A percentile compares a stretch with the other conserved stretches of the same genome.
Evolutionary conservation across 2,888 invertebrate genomes (phyloP).

Genomic region (Drosophila histrio): DNA sequence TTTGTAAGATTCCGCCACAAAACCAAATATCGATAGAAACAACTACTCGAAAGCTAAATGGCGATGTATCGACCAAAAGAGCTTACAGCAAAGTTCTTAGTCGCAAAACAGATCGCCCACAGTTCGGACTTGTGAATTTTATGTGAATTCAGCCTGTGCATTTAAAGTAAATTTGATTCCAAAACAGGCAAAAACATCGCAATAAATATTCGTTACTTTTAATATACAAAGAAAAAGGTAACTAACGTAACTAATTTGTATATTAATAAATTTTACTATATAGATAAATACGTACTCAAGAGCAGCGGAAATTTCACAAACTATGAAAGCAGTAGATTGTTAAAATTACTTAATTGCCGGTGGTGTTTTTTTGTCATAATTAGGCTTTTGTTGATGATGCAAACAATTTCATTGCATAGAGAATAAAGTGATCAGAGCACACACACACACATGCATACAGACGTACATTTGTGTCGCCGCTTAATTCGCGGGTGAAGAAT

Average conservation of each 20-base stretch:
- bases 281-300: not conserved
- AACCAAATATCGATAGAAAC: conserved; percentile 18
- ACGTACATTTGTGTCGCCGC: conserved; percentile 32
- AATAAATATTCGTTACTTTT: conserved; percentile 21
- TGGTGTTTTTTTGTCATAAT: conserved; percentile 13
- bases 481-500: conserved; percentile 43
- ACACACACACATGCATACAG: conserved; percentile 1
- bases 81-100: conserved; percentile 28
- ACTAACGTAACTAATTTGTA: conserved; percentile 7
- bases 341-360: conserved; percentile 5
- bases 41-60: not conserved
- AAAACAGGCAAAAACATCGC: conserved; percentile 62
- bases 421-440: conserved; percentile 30
- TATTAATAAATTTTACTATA: not conserved
- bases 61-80: conserved; percentile 8
- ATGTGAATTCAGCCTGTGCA: conserved; percentile 65
- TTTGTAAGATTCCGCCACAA: not conserved
- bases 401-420: conserved; percentile 47
- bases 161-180: conserved; percentile 62
- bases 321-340: conserved; percentile 1
- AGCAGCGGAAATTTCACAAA: no score
- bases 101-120: conserved; percentile 57
- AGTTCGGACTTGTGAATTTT: conserved; percentile 31
- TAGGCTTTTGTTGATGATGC: conserved; percentile 55
- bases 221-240: conserved; percentile 46